These are phyloP conservation scores for Cryptocephalus moraei DNA, from an alignment of 2,888 invertebrate genomes.

Conservation along the genomic window DNA sequence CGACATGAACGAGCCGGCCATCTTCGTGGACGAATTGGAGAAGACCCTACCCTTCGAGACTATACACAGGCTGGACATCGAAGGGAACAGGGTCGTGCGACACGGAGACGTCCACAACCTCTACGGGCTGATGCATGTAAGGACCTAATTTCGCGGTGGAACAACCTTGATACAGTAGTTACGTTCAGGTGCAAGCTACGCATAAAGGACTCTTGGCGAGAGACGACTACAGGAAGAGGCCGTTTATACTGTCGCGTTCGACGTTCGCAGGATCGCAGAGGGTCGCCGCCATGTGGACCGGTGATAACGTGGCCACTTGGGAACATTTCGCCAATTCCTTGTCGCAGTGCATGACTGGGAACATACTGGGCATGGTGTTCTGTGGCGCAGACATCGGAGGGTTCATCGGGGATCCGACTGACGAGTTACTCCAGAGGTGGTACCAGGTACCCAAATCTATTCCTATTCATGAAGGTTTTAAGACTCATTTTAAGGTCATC, in stretches of 20 bases:
- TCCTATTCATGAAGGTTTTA: no score
- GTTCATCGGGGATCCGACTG: conserved; percentile 87
- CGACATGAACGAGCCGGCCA: conserved; percentile 98
- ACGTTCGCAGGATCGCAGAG: conserved; percentile 90
- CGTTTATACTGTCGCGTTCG: conserved; percentile 83
- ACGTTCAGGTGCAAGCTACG: conserved; percentile 47
- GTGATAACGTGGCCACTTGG: conserved; percentile 93
- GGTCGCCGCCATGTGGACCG: conserved; percentile 91
- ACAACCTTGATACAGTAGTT: neutral
- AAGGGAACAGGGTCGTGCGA: conserved; percentile 69
- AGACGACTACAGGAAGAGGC: conserved; percentile 52
- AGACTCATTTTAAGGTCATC: neutral
- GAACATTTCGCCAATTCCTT: conserved; percentile 71
- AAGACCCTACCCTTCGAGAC: conserved; percentile 69
- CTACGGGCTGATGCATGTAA: conserved; percentile 56
- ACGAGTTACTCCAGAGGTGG: conserved; percentile 71
- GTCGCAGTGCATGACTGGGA: conserved; percentile 73
- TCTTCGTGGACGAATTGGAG: conserved; percentile 63
- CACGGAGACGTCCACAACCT: conserved; percentile 90
- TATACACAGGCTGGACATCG: conserved; percentile 2
- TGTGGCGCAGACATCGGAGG: conserved; percentile 95
- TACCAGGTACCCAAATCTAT: conserved; percentile 46
- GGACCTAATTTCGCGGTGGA: conserved; percentile 6
- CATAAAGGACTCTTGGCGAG: conserved; percentile 48
- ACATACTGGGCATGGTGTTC: conserved; percentile 78